phyloP scores from a whole-genome alignment of 2,888 invertebrate genomes.

The Augiades crinisus region DNA sequence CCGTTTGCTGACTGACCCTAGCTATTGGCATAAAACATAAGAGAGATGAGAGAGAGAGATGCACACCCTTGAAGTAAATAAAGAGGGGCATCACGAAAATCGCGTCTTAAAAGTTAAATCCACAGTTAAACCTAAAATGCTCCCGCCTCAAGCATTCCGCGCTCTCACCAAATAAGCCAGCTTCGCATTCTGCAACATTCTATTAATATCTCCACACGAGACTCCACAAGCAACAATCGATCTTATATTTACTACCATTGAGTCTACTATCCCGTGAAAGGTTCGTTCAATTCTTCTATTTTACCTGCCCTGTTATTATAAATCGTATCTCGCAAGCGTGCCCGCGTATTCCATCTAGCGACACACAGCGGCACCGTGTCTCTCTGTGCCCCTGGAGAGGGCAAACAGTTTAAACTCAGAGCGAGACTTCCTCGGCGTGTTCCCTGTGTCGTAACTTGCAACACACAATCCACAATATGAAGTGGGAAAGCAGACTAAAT shows the following conservation, averaged over 20 bases:
- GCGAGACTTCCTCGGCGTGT: constrained; percentile 32
- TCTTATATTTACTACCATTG: constrained; percentile 29
- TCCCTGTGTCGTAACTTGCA: constrained; percentile 16
- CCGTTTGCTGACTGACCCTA: no score
- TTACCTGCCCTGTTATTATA: constrained; percentile 57
- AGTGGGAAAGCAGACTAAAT: constrained; percentile 37
- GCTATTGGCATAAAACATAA: no score
- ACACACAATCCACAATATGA: constrained; percentile 30
- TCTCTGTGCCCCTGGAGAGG: constrained; percentile 24
- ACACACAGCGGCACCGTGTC: constrained; percentile 28
- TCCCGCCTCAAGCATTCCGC: constrained; percentile 18
- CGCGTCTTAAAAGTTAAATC: constrained; percentile 13
- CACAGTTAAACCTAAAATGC: constrained; percentile 3
- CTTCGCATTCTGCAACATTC: constrained; percentile 59
- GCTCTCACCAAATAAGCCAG: constrained; percentile 69
- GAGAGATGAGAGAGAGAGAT: no score
- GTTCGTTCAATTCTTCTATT: constrained; percentile 37
- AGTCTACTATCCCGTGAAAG: neutral
- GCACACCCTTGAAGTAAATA: neutral
- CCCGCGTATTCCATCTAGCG: constrained; percentile 41
- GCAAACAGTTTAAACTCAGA: constrained; percentile 19
- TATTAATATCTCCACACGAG: constrained; percentile 50
- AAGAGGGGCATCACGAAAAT: constrained; percentile 2
- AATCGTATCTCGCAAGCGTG: constrained; percentile 46
- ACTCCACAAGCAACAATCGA: constrained; percentile 30